Conservation (phyloP, 1,140 invertebrate species). For the Zaprionus taronus region DNA sequence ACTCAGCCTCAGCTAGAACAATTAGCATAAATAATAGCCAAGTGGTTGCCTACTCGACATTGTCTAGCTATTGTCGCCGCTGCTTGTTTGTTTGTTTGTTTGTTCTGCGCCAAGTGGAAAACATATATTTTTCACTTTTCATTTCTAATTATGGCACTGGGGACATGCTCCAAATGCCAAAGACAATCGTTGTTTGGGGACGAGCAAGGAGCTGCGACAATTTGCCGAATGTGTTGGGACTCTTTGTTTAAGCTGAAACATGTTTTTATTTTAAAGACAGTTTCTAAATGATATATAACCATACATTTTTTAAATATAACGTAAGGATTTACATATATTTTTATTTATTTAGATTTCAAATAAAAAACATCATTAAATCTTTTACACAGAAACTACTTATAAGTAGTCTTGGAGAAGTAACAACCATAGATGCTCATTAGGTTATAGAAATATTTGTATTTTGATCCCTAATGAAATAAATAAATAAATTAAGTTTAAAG, state of each 20-base stretch:
- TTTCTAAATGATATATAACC: background rate
- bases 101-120: conserved; percentile 51
- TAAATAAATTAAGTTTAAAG: no score
- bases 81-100: conserved; percentile 41
- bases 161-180: conserved; percentile 71
- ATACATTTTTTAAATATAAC: no score
- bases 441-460: no score
- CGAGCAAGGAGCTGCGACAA: conserved; percentile 16
- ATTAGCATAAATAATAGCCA: conserved; percentile 81
- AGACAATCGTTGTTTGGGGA: conserved; percentile 52
- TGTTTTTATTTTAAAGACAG: background rate
- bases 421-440: no score
- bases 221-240: conserved; percentile 7
- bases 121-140: conserved; percentile 76
- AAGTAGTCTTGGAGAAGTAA: no score
- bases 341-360: no score
- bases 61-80: conserved; percentile 36
- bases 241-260: background rate
- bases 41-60: conserved; percentile 58
- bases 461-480: no score
- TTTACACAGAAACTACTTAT: no score
- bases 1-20: conserved; percentile 39
- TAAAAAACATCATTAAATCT: no score
- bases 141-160: conserved; percentile 71
- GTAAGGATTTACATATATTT: no score